Evolutionary conservation across 2,797 vertebrate genomes (phyloP), one percentile per base, ranked within the genome.

Genomic region (Catharus ustulatus): DNA sequence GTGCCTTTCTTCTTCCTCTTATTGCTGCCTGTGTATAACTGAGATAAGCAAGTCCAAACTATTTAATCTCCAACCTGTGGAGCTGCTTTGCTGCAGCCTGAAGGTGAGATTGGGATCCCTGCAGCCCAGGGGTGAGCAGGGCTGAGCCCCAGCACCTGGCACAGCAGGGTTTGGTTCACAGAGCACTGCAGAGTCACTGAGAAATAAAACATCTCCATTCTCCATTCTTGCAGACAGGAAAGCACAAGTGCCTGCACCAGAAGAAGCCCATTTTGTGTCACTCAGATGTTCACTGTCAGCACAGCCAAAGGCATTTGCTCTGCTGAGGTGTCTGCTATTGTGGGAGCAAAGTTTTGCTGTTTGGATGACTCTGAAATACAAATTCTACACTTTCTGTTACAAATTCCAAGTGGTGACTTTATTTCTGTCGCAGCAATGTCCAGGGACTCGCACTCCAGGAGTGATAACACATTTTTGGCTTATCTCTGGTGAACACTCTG

Each of bases 151-250:
- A 26, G 42, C 11, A 43, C 46, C 68, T 17, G 23, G 24, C n/a
- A 69, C 32, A 24, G 81, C 23, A 57, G 84, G 97, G 97, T 97
- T 96, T 98, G 98, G 89, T 97, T 63, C 77, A 81, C 92, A 96
- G 83, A 87, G 58, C 59, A 67, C 86, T 92, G 62, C 94, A 97
- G 93, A 95, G 95, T 89, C 95, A 94, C 93, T 95, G 95, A 97
- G 13, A 63, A 93, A 89, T 52, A 62, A 69, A 94, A 8, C 23
- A 77, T 46, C 40, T 62, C 40, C 40, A 42, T 8, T 8, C 23
- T n/a, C 66, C 52, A 63, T 46, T 24, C 66, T 8, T 15, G 40
- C 19, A 71, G 36, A 11, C 17, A 48, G 68, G 84, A 83, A 79
- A 22, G 13, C 15, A 5, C 12, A 45, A 49, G 30, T 23, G 64